phyloP scores from a whole-genome alignment of 2,113 vertebrate genomes.

The Corythoichthys haematopterus region DNA sequence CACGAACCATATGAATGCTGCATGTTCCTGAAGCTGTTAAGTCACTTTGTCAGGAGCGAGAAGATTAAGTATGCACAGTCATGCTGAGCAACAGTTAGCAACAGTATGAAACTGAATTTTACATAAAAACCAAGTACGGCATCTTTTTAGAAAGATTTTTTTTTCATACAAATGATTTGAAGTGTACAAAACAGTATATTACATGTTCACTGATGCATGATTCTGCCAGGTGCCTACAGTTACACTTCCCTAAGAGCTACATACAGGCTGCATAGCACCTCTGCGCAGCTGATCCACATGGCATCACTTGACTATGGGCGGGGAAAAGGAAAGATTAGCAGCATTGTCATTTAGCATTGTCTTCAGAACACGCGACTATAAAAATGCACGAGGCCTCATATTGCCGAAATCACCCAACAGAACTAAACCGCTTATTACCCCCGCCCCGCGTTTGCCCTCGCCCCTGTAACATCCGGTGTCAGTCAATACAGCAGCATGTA shows the following conservation, averaged over 20 bases:
- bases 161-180: constrained; percentile 74
- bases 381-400: constrained; percentile 58
- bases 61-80: constrained; percentile 61
- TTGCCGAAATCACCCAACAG: constrained; percentile 58
- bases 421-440: constrained; percentile 31
- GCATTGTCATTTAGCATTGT: constrained; percentile 58
- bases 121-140: constrained; percentile 71
- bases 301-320: constrained; percentile 60
- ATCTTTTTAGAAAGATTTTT: constrained; percentile 63
- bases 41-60: constrained; percentile 55
- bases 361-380: constrained; percentile 50
- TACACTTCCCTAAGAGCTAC: constrained; percentile 68
- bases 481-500: constrained; percentile 56
- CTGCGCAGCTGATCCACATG: constrained; percentile 56
- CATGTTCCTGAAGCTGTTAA: constrained; percentile 64
- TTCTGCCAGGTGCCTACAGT: constrained; percentile 61
- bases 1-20: constrained; percentile 25
- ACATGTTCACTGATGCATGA: constrained; percentile 66
- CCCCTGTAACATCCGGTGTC: constrained; percentile 14
- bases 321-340: constrained; percentile 63
- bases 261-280: constrained; percentile 53
- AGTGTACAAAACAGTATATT: constrained; percentile 78
- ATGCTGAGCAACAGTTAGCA: constrained; percentile 71
- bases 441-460: constrained; percentile 13
- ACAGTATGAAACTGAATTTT: constrained; percentile 69